Evolutionary conservation across 2,113 vertebrate genomes (phyloP).

Genomic region (Chaenocephalus aceratus): DNA sequence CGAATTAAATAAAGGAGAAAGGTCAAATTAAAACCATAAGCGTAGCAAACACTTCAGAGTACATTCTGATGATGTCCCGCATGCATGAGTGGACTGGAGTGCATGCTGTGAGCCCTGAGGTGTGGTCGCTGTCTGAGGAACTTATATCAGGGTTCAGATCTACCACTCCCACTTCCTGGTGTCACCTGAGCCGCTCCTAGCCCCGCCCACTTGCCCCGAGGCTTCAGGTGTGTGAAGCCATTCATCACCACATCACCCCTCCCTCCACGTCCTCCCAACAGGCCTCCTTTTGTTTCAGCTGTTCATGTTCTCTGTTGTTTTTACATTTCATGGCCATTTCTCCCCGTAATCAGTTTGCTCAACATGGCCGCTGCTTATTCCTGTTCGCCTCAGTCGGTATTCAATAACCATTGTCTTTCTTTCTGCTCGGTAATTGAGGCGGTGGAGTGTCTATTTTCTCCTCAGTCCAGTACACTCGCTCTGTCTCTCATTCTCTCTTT

Average conservation of each 20-base stretch:
- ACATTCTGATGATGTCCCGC: background rate
- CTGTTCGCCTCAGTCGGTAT: slow-evolving; percentile 56
- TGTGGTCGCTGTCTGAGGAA: slow-evolving; percentile 58
- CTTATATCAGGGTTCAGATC: slow-evolving; percentile 45
- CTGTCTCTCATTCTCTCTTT: background rate
- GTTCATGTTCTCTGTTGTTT: slow-evolving; percentile 67
- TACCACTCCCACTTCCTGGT: slow-evolving; percentile 33
- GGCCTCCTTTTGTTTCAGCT: slow-evolving; percentile 43
- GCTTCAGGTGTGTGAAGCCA: slow-evolving; percentile 59
- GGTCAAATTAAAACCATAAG: too few relatives aligned
- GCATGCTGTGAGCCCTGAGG: slow-evolving; percentile 51
- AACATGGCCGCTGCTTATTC: slow-evolving; percentile 71
- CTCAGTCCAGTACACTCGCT: slow-evolving; percentile 40
- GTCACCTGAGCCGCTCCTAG: slow-evolving; percentile 59
- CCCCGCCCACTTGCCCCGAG: slow-evolving; percentile 45
- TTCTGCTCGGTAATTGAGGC: slow-evolving; percentile 66
- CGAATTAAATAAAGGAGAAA: too few relatives aligned
- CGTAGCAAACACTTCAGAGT: too few relatives aligned
- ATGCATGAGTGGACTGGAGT: slow-evolving; percentile 42
- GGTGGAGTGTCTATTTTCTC: slow-evolving; percentile 49
- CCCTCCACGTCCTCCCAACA: slow-evolving; percentile 21
- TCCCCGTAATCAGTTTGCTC: slow-evolving; percentile 69
- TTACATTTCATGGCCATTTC: slow-evolving; percentile 71
- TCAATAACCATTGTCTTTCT: slow-evolving; percentile 71
- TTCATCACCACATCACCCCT: slow-evolving; percentile 30